phyloP scores from a whole-genome alignment of 2,888 invertebrate species.

The Acleris holmiana region DNA sequence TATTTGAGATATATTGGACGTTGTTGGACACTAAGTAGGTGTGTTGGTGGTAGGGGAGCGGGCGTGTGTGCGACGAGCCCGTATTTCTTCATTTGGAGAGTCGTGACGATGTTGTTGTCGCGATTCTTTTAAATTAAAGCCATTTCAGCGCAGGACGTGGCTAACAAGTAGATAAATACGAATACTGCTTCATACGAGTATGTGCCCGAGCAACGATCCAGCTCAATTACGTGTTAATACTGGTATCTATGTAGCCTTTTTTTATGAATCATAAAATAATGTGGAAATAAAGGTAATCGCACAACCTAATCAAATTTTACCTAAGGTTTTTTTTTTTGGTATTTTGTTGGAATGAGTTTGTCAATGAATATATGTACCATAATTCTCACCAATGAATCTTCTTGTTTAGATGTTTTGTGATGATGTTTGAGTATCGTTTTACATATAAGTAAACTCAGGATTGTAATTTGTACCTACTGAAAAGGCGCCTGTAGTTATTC shows the following conservation, averaged over 20 bases:
- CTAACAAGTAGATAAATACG: constrained; percentile 8
- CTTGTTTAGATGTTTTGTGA: too few species aligned
- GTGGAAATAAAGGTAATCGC: too few species aligned
- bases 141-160: constrained; percentile 8
- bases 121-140: constrained; percentile 36
- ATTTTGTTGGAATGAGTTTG: too few species aligned
- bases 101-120: constrained; percentile 37
- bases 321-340: too few species aligned
- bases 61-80: constrained; percentile 36
- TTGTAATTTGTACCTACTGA: too few species aligned
- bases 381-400: too few species aligned
- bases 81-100: constrained; percentile 39
- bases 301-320: too few species aligned
- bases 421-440: too few species aligned
- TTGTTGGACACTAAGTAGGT: constrained; percentile 13
- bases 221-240: background rate
- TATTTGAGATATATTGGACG: constrained; percentile 24
- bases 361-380: too few species aligned
- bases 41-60: constrained; percentile 16
- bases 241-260: background rate
- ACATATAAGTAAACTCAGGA: too few species aligned
- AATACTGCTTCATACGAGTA: background rate
- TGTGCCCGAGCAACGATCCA: background rate
- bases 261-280: background rate
- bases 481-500: too few species aligned